phyloP scores from a whole-genome alignment of 2,888 invertebrate species.

The Erpobdella octoculata region DNA sequence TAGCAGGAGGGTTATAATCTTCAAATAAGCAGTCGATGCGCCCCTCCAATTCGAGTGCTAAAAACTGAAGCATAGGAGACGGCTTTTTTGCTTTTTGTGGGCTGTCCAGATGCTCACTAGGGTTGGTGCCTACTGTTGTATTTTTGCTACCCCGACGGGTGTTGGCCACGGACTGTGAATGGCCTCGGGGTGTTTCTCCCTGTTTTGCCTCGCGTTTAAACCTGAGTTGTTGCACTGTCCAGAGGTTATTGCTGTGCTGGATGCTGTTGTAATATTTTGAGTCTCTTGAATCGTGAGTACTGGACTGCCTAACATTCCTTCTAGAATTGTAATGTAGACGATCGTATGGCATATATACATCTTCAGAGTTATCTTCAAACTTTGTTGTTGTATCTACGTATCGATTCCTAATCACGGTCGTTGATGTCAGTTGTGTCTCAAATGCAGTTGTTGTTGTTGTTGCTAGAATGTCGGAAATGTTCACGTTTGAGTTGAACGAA shows the following conservation, averaged over 20 bases:
- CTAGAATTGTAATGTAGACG: background rate
- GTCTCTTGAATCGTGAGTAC: background rate
- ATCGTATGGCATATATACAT: no score
- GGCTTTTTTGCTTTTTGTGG: background rate
- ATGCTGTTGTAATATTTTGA: background rate
- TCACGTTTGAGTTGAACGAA: no score
- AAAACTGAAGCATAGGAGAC: background rate
- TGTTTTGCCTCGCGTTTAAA: background rate
- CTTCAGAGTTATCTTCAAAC: no score
- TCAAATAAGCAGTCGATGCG: background rate
- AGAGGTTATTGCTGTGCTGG: background rate
- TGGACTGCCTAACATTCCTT: background rate
- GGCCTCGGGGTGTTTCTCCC: no score
- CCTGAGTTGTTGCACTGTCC: constrained; percentile 8
- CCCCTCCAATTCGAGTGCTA: background rate
- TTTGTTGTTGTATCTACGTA: no score
- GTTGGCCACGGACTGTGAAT: background rate
- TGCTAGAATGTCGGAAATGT: no score
- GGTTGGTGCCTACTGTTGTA: background rate
- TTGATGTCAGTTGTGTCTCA: no score
- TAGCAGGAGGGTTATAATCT: background rate
- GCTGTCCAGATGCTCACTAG: background rate
- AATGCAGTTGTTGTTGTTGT: no score
- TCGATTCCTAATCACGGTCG: no score
- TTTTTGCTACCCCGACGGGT: background rate